Evolutionary conservation across 2,797 vertebrate species (phyloP).

Genomic region (Anolis apletophallus): DNA sequence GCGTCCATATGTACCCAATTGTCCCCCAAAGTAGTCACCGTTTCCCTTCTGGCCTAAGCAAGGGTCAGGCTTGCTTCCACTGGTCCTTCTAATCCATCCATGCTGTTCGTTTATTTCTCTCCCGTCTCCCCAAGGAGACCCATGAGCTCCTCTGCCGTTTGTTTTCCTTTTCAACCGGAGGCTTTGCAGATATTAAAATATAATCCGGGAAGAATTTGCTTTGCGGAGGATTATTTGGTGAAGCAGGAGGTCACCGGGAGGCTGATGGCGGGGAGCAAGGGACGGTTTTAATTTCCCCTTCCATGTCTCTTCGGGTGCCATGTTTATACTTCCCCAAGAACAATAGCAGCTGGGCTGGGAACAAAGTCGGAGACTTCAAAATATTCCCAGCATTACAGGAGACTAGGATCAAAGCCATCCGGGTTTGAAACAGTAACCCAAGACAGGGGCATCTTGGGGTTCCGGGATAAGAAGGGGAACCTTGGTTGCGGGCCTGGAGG

Average conservation of each 20-base stretch:
- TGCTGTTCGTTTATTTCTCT: constrained; percentile 37
- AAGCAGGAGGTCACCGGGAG: constrained; percentile 61
- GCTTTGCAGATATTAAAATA: constrained; percentile 81
- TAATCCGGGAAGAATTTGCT: constrained; percentile 78
- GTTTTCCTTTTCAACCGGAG: constrained; percentile 75
- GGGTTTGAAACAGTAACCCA: constrained; percentile 13
- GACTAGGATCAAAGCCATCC: background rate
- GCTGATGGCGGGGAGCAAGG: constrained; percentile 46
- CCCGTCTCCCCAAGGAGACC: constrained; percentile 62
- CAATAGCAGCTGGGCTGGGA: constrained; percentile 50
- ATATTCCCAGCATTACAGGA: constrained; percentile 30
- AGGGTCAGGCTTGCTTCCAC: background rate
- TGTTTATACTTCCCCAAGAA: constrained; percentile 59
- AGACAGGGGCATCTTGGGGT: background rate
- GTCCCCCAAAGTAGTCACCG: background rate
- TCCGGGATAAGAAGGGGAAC: background rate
- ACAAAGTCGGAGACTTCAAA: constrained; percentile 30
- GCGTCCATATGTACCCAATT: background rate
- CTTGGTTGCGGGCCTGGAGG: background rate
- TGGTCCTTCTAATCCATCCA: constrained; percentile 30
- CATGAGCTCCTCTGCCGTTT: constrained; percentile 69
- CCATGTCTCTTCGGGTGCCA: constrained; percentile 41
- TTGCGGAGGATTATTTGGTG: constrained; percentile 60
- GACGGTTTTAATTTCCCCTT: constrained; percentile 66
- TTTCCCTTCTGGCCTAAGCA: background rate